These are phyloP conservation scores for Drosophila takahashii DNA, from an alignment of 1,140 invertebrate genomes.

Conservation along the genomic window DNA sequence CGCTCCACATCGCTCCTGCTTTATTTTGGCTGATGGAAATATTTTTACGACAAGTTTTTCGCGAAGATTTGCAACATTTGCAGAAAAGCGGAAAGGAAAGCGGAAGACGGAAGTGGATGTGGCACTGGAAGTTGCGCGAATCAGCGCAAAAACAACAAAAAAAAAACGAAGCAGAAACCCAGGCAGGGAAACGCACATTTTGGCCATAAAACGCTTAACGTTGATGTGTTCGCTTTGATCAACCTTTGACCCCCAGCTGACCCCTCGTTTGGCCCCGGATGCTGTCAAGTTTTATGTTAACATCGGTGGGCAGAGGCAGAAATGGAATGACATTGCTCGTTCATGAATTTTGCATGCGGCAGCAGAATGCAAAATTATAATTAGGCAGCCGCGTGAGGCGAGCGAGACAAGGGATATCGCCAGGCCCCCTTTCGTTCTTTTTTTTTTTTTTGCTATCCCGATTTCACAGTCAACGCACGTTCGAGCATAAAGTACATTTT, in stretches of 20 bases:
- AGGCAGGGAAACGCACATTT: slow-evolving; percentile 59
- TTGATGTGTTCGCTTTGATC: slow-evolving; percentile 45
- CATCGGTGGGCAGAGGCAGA: slow-evolving; percentile 34
- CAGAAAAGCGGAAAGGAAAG: slow-evolving; percentile 57
- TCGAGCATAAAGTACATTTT: slow-evolving; percentile 80
- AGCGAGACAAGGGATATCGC: slow-evolving; percentile 34
- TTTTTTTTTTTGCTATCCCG: slow-evolving; percentile 4
- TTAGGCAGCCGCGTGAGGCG: slow-evolving; percentile 60
- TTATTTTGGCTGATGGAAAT: slow-evolving; percentile 74
- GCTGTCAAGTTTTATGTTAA: slow-evolving; percentile 76
- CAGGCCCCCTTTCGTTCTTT: neutral
- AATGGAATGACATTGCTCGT: slow-evolving; percentile 20
- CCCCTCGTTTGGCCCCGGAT: slow-evolving; percentile 27
- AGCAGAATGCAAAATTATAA: slow-evolving; percentile 82
- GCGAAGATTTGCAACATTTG: slow-evolving; percentile 81
- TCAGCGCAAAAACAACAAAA: slow-evolving; percentile 56
- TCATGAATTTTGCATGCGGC: slow-evolving; percentile 78
- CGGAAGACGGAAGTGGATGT: slow-evolving; percentile 17
- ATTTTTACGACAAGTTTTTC: slow-evolving; percentile 83
- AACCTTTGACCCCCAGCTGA: slow-evolving; percentile 1
- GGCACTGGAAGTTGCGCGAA: slow-evolving; percentile 57
- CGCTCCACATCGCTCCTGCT: slow-evolving; percentile 23
- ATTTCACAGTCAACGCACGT: slow-evolving; percentile 68
- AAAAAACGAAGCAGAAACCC: neutral
- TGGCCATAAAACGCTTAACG: slow-evolving; percentile 76